Evolutionary conservation across 2,888 invertebrate genomes (phyloP).

Genomic region (Arge pagana): DNA sequence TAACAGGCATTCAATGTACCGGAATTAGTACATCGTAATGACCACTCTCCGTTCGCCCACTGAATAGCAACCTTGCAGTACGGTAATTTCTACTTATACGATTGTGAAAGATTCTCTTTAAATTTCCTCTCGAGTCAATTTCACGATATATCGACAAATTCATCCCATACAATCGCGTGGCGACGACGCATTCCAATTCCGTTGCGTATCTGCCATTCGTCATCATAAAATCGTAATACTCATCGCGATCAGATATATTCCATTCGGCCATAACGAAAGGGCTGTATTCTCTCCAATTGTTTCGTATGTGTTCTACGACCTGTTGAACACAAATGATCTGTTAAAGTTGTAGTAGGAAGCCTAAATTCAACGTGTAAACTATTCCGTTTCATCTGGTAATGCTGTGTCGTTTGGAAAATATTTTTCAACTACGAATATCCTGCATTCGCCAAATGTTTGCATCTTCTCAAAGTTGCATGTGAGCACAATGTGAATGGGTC

Average conservation of each 20-base stretch:
- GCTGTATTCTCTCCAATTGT: conserved; percentile 47
- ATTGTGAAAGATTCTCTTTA: conserved; percentile 44
- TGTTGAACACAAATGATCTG: too few relatives aligned
- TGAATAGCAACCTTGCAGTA: conserved; percentile 48
- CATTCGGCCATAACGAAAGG: conserved; percentile 50
- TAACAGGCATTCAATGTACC: too few relatives aligned
- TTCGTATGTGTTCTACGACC: conserved; percentile 46
- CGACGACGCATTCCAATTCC: conserved; percentile 49
- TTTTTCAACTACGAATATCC: neutral
- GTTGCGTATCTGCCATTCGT: conserved; percentile 48
- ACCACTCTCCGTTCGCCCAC: conserved; percentile 47
- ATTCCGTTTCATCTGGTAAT: too few relatives aligned
- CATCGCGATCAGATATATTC: conserved; percentile 41
- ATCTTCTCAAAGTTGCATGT: too few relatives aligned
- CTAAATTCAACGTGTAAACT: too few relatives aligned
- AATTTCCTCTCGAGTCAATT: conserved; percentile 32
- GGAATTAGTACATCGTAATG: conserved; percentile 47
- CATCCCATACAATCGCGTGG: conserved; percentile 44
- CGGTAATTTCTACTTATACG: conserved; percentile 31
- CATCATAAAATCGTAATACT: conserved; percentile 46
- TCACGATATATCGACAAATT: conserved; percentile 49
- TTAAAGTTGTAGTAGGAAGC: too few relatives aligned
- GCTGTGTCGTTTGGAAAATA: too few relatives aligned
- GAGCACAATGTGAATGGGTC: too few relatives aligned
- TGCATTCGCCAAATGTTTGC: too few relatives aligned